Evolutionary conservation across 2,888 invertebrate genomes (phyloP).

Genomic region (Drosophila putrida): DNA sequence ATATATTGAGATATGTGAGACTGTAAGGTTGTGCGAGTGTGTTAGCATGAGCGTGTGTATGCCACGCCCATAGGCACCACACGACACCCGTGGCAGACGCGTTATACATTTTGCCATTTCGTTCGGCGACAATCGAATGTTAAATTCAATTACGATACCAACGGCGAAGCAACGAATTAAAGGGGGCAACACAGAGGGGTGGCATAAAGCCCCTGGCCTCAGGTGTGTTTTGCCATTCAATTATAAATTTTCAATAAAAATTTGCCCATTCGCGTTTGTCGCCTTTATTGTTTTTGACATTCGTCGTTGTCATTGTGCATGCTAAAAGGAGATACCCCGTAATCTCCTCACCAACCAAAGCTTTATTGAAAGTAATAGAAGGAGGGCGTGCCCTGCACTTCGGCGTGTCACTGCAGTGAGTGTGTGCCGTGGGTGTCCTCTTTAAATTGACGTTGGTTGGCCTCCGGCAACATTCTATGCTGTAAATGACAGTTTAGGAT

Average conservation of each 20-base stretch:
- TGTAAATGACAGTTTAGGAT: conserved; percentile 64
- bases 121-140: conserved; percentile 53
- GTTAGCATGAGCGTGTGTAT: conserved; percentile 14
- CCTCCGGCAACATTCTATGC: conserved; percentile 42
- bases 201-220: conserved; percentile 55
- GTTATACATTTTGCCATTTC: conserved; percentile 38
- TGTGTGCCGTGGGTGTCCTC: conserved; percentile 19
- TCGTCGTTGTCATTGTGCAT: conserved; percentile 24
- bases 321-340: conserved; percentile 21
- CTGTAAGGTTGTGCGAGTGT: neutral
- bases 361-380: conserved; percentile 39
- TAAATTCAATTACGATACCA: conserved; percentile 65
- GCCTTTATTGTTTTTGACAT: conserved; percentile 77
- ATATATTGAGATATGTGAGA: conserved; percentile 19
- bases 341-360: neutral
- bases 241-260: conserved; percentile 82
- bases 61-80: conserved; percentile 36
- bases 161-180: neutral
- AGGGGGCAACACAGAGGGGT: conserved; percentile 2
- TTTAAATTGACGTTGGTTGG: conserved; percentile 22
- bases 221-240: conserved; percentile 82
- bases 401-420: conserved; percentile 14
- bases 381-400: conserved; percentile 39
- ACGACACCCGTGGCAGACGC: conserved; percentile 19
- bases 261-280: conserved; percentile 46